A percentile compares a stretch with the other conserved stretches of the same genome.
Evolutionary conservation across 2,113 vertebrate genomes (phyloP).

Genomic region (Empidonax alnorum): DNA sequence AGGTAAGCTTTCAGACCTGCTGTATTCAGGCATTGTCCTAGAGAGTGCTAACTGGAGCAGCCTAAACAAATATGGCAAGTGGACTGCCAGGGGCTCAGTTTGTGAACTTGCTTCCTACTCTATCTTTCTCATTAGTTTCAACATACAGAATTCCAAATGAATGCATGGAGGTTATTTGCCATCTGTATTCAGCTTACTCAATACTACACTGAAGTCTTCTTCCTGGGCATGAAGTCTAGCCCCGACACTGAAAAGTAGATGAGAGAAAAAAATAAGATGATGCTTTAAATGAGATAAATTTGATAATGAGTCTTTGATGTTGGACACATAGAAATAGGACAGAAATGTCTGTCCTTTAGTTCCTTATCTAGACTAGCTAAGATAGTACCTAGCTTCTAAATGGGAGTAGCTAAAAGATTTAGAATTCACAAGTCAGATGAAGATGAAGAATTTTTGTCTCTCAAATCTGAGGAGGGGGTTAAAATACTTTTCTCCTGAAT

Average conservation of each 20-base stretch:
- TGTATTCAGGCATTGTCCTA: background rate
- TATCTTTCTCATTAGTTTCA: background rate
- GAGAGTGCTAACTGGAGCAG: background rate
- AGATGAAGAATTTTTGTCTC: background rate
- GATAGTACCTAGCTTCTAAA: background rate
- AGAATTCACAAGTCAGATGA: background rate
- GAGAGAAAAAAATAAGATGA: background rate
- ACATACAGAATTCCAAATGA: background rate
- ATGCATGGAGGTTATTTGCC: background rate
- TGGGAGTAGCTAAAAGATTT: background rate
- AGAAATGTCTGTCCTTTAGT: background rate
- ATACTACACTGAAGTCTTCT: background rate
- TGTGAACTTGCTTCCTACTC: background rate
- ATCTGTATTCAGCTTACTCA: background rate
- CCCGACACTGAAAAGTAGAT: background rate
- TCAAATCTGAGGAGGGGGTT: accelerated
- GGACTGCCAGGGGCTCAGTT: background rate
- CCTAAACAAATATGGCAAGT: background rate
- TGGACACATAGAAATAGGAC: background rate
- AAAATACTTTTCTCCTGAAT: background rate
- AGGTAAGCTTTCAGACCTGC: background rate
- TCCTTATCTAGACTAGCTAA: background rate
- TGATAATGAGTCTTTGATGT: background rate
- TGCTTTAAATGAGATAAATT: background rate
- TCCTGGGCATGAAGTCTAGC: background rate